phyloP scores from a whole-genome alignment of 2,797 vertebrate genomes.

The Enteromius treurensis region DNA sequence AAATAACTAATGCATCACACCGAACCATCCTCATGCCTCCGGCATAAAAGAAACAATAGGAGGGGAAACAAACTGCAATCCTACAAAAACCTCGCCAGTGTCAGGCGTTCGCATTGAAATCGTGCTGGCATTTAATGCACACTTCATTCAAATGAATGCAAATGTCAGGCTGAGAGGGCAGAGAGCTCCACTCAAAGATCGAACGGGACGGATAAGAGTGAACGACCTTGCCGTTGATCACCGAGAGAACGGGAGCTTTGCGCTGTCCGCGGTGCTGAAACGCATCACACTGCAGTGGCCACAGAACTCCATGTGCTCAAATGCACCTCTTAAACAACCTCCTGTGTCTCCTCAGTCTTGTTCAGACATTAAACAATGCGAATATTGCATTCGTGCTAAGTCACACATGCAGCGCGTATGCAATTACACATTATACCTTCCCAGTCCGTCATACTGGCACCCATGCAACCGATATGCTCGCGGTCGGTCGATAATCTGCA shows the following conservation, averaged over 20 bases:
- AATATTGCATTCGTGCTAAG: not conserved
- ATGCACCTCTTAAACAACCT: not conserved
- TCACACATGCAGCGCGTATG: not conserved
- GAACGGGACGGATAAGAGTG: constrained; percentile 34
- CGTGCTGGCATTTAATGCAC: not conserved
- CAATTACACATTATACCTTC: not conserved
- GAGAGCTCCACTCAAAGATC: constrained; percentile 29
- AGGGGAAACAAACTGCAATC: constrained; percentile 23
- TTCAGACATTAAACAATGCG: not conserved
- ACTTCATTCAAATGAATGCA: constrained; percentile 4
- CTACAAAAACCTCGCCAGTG: not conserved
- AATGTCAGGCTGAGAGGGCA: constrained; percentile 24
- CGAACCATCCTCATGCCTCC: not conserved
- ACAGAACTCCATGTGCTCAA: constrained; percentile 27
- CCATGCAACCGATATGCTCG: constrained; percentile 3
- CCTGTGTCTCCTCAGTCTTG: not conserved
- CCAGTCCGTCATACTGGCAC: not conserved
- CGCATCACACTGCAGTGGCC: constrained; percentile 39
- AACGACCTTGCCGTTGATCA: constrained; percentile 46
- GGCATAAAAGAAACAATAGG: constrained; percentile 17
- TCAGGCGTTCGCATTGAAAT: not conserved
- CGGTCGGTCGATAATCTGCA: constrained; percentile 25
- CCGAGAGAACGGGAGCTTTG: constrained; percentile 17
- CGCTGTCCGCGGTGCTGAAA: constrained; percentile 51
- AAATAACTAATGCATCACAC: constrained; percentile 14